These are phyloP conservation scores for Eutrigla gurnardus DNA, from an alignment of 2,797 vertebrate genomes.

Conservation along the genomic window DNA sequence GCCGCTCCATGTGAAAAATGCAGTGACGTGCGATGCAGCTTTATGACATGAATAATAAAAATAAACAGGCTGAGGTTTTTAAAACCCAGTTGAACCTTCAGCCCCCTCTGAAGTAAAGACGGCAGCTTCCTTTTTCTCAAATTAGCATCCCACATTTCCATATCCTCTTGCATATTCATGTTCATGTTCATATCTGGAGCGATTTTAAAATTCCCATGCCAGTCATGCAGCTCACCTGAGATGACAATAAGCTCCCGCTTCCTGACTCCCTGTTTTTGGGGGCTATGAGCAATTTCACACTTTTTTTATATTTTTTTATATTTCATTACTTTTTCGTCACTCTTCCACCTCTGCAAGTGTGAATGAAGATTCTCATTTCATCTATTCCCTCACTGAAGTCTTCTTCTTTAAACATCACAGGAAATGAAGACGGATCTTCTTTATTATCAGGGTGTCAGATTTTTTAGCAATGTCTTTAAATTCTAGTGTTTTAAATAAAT, in stretches of 20 bases:
- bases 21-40: slow-evolving; percentile 44
- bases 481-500: neutral
- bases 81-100: slow-evolving; percentile 22
- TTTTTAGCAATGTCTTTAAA: slow-evolving; percentile 5
- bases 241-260: slow-evolving; percentile 37
- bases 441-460: slow-evolving; percentile 8
- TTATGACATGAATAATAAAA: slow-evolving; percentile 49
- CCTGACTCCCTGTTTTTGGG: slow-evolving; percentile 18
- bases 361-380: slow-evolving; percentile 39
- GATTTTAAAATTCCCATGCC: slow-evolving; percentile 40
- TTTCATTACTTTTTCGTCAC: neutral
- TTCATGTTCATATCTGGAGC: slow-evolving; percentile 40
- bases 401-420: slow-evolving; percentile 9
- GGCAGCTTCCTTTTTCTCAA: slow-evolving; percentile 31
- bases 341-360: slow-evolving; percentile 18
- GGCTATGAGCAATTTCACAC: slow-evolving; percentile 27
- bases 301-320: neutral
- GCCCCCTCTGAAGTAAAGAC: slow-evolving; percentile 19
- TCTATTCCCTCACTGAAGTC: slow-evolving; percentile 4
- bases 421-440: slow-evolving; percentile 11
- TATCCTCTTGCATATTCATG: slow-evolving; percentile 57
- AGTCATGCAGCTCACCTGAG: slow-evolving; percentile 37
- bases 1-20: slow-evolving; percentile 27
- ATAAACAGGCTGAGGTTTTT: slow-evolving; percentile 47
- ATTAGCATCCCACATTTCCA: slow-evolving; percentile 50